phyloP scores from a whole-genome alignment of 2,888 invertebrate genomes.

The Xylophagus ater region DNA sequence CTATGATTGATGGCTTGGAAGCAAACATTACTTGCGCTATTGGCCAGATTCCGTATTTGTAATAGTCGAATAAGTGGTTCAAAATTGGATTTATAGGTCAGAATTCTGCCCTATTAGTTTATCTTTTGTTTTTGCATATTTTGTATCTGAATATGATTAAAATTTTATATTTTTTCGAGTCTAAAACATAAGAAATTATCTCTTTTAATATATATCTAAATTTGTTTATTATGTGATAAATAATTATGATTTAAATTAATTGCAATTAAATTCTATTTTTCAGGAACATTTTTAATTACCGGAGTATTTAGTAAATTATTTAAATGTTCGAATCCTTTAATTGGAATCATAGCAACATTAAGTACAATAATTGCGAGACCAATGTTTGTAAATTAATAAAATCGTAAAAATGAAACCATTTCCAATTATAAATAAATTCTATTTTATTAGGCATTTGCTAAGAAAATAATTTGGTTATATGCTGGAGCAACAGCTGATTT shows the following conservation, averaged over 20 bases:
- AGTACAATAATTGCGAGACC: conserved; percentile 31
- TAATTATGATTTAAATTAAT: too few species aligned
- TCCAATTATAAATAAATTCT: neutral
- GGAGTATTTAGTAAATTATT: conserved; percentile 34
- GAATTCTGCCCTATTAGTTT: too few species aligned
- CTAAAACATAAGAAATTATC: too few species aligned
- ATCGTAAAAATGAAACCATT: neutral
- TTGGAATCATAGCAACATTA: conserved; percentile 33
- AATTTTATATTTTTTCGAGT: neutral
- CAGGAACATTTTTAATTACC: conserved; percentile 36
- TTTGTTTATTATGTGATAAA: too few species aligned
- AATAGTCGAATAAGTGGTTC: too few species aligned
- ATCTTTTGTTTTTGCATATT: too few species aligned
- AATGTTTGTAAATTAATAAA: conserved; percentile 29
- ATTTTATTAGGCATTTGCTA: conserved; percentile 30
- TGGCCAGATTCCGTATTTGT: too few species aligned
- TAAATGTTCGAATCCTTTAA: conserved; percentile 31
- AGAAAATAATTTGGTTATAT: conserved; percentile 28
- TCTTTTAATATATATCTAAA: neutral
- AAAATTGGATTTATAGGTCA: too few species aligned
- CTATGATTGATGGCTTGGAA: too few species aligned
- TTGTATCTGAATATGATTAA: too few species aligned
- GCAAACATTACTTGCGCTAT: too few species aligned
- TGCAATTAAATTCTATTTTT: too few species aligned
- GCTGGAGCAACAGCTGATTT: conserved; percentile 32